Conservation (phyloP, 1,140 invertebrate species). For the Drosophila dunni region DNA sequence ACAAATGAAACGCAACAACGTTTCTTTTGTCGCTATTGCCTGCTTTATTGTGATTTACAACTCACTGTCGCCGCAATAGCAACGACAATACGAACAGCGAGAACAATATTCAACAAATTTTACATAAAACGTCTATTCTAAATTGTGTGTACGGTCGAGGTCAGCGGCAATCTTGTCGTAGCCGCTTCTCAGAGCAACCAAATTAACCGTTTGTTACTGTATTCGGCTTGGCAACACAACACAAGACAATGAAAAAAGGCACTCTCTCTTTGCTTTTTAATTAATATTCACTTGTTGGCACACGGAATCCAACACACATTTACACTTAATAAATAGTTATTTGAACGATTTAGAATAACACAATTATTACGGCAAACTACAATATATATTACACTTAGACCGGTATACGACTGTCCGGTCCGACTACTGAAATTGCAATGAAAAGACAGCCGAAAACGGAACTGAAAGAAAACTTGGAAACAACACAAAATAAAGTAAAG, state of each 20-base stretch:
- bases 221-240: conserved; percentile 30
- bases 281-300: conserved; percentile 1
- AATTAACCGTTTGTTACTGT: conserved; percentile 61
- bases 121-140: conserved; percentile 41
- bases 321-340: conserved; percentile 31
- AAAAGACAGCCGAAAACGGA: neutral
- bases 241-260: conserved; percentile 20
- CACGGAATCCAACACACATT: conserved; percentile 19
- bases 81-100: neutral
- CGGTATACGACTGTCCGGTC: conserved; percentile 19
- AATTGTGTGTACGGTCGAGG: conserved; percentile 66
- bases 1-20: conserved; percentile 17
- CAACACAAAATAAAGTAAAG: conserved; percentile 11
- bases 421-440: conserved; percentile 34
- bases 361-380: conserved; percentile 30
- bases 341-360: conserved; percentile 21
- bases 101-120: conserved; percentile 38
- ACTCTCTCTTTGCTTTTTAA: neutral
- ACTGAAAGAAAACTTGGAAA: conserved; percentile 32
- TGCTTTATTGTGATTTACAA: conserved; percentile 36
- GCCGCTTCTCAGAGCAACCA: conserved; percentile 15
- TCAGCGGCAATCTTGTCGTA: conserved; percentile 49
- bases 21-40: neutral
- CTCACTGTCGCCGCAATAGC: neutral
- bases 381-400: conserved; percentile 5